Conservation (phyloP, 2,113 vertebrate genomes). For the Hyla sarda region DNA sequence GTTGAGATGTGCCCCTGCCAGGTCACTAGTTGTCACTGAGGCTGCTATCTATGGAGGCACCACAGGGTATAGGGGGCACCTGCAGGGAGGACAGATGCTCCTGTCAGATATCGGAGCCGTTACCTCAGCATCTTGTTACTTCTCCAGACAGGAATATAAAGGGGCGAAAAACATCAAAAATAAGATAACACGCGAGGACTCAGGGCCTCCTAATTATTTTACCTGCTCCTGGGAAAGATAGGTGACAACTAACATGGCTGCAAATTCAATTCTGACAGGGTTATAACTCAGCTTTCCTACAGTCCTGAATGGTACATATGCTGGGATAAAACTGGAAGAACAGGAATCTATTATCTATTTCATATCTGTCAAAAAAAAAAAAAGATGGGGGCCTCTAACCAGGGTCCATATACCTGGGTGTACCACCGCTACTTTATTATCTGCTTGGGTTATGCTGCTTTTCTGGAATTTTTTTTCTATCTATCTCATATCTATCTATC, state of each 20-base stretch:
- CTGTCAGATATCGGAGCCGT: neutral
- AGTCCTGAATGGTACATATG: neutral
- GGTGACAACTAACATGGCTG: neutral
- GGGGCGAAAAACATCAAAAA: neutral
- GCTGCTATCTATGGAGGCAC: no score
- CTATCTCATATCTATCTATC: no score
- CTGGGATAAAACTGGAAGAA: no score
- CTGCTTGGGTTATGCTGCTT: no score
- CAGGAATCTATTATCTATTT: no score
- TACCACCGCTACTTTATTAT: no score
- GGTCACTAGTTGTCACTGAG: constrained; percentile 23
- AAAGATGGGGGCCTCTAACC: no score
- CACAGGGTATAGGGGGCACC: neutral
- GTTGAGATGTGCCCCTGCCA: neutral
- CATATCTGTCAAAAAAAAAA: no score
- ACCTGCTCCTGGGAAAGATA: neutral
- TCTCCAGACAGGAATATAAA: no score
- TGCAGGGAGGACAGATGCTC: neutral
- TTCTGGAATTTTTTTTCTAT: no score
- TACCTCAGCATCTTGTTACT: no score
- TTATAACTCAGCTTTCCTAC: neutral
- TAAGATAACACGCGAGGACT: neutral
- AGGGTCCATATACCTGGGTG: no score
- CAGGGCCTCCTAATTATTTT: neutral
- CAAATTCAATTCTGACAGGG: neutral